Evolutionary conservation across 2,888 invertebrate species (phyloP), one percentile per base, ranked within the genome.

Genomic region (Neuroscelio doddi): DNA sequence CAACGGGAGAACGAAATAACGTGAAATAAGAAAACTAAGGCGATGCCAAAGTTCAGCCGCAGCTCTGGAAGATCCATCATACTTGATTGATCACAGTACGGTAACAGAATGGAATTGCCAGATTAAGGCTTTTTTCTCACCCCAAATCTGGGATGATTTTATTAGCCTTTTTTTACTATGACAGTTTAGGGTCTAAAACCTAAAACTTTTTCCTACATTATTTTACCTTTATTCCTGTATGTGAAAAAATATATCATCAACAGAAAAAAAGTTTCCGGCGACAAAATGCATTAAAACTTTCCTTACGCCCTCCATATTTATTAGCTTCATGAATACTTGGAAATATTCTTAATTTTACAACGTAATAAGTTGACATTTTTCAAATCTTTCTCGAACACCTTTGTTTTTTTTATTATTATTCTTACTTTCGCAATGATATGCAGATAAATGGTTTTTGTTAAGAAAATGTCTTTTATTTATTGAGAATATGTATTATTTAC

Each of bases 201-300:
- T 29, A 36, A 51, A 63, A 63, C 46, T 66, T 66, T 53, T 39
- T 36, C 49, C 38, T 56, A 49, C 45, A 27, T 61, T 65, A 57
- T 65, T 65, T 61, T 57, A 52, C 45, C 53, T 62, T 57, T 57
- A 50, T 53, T 57, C 57, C 41, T 47, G 52, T 57, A 53, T 34
- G 49, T 24, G 66, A 62, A 51, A 59, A 62, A 56, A 46, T 45
- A 38, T 45, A 44, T 52, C 32, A 36, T 49, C 52, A 36, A 65
- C 47, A 41, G 26, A 26, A 39, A 66, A n/a, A 58, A 62, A 56
- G 36, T 66, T 66, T 26, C 55, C 41, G 46, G 47, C 32, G 9
- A 38, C 46, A 58, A 62, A 66, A 58, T 66, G 53, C 58, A 44
- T 67, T 51, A 46, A 52, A 67, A 67, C 63, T 67, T 67, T 56